Evolutionary conservation across 2,888 invertebrate genomes (phyloP).

Genomic region (Onchidella celtica): DNA sequence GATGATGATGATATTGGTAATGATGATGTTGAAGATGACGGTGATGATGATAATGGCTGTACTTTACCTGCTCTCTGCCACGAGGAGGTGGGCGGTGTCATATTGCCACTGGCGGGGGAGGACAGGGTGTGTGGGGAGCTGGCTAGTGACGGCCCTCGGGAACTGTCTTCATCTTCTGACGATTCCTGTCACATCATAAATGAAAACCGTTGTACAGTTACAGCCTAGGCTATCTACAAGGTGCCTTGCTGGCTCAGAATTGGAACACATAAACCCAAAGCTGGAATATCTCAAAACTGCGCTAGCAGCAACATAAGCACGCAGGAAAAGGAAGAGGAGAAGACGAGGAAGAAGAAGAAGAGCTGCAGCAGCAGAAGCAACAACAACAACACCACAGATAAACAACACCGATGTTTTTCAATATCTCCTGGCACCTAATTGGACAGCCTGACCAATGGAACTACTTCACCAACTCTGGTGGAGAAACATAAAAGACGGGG

Average conservation of each 20-base stretch:
- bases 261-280: neutral
- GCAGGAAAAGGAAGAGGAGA: neutral
- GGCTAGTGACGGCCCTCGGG: neutral
- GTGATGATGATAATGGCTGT: no score
- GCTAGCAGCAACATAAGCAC: no score
- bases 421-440: no score
- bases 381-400: no score
- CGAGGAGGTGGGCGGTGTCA: slow-evolving; percentile 11
- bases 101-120: neutral
- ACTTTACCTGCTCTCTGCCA: slow-evolving; percentile 46
- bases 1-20: no score
- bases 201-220: neutral
- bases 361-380: neutral
- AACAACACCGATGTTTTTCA: no score
- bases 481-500: no score
- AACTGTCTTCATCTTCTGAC: slow-evolving; percentile 46
- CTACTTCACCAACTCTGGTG: no score
- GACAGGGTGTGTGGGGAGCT: neutral
- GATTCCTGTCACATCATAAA: slow-evolving; percentile 34
- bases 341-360: neutral
- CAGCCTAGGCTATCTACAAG: neutral
- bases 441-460: no score
- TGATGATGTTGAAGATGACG: no score
- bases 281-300: neutral
- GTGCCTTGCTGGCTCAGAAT: no score